phyloP scores from a whole-genome alignment of 2,888 invertebrate genomes.

The Ectemnius lituratus region DNA sequence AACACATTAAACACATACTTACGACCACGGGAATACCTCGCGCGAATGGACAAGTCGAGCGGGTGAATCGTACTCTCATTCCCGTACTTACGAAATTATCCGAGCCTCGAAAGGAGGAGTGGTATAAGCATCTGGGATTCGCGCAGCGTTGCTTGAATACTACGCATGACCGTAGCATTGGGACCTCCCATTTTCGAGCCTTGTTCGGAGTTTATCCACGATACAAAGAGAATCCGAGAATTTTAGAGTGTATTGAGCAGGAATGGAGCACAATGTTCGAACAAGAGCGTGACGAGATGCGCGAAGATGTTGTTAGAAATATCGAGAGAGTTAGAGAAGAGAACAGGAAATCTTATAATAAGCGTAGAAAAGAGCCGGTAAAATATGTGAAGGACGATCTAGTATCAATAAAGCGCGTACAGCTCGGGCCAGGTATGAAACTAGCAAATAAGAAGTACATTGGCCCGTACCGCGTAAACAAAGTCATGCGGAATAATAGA shows the following conservation, averaged over 20 bases:
- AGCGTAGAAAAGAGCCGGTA: not conserved
- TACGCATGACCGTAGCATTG: conserved; percentile 10
- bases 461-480: conserved; percentile 41
- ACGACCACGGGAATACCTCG: not conserved
- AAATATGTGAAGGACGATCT: conserved; percentile 43
- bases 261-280: conserved; percentile 9
- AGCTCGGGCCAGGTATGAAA: conserved; percentile 45
- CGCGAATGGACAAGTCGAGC: not conserved
- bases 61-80: not conserved
- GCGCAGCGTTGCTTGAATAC: not conserved
- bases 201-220: not conserved
- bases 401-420: conserved; percentile 50
- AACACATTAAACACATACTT: conserved; percentile 7
- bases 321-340: conserved; percentile 40
- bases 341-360: conserved; percentile 29
- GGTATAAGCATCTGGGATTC: not conserved
- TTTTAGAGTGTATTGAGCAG: not conserved
- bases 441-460: conserved; percentile 45
- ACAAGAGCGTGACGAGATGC: conserved; percentile 30
- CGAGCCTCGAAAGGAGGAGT: not conserved
- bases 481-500: conserved; percentile 32
- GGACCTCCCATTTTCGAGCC: not conserved
- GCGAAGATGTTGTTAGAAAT: conserved; percentile 29
- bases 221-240: no score
- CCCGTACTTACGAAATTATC: not conserved